Percentiles rank a stretch among this genome's conserved stretches.
These are phyloP conservation scores for Apodemia zela DNA, from an alignment of 2,888 invertebrate genomes.

Conservation along the genomic window DNA sequence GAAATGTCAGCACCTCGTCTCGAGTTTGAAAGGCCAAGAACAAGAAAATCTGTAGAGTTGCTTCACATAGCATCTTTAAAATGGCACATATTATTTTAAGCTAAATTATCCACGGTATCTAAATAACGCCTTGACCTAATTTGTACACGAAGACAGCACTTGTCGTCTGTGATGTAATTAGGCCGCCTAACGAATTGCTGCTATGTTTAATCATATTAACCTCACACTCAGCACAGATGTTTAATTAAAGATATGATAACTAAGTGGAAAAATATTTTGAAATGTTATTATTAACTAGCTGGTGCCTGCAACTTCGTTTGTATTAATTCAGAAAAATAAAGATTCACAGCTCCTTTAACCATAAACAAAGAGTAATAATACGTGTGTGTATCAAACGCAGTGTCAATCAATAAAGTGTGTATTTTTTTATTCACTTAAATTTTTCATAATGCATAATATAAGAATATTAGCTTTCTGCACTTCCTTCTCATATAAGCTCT, in stretches of 20 bases:
- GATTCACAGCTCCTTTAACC: no score
- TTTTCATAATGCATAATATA: no score
- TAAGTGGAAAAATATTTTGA: no score
- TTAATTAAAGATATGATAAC: not conserved
- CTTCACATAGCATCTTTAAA: not conserved
- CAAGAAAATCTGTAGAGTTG: not conserved
- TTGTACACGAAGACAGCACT: slow-evolving; percentile 14
- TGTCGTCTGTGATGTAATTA: slow-evolving; percentile 20
- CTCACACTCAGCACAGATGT: not conserved
- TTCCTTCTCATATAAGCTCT: no score
- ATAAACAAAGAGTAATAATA: no score
- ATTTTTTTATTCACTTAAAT: no score
- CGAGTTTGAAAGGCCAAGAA: not conserved
- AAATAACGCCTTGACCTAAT: slow-evolving; percentile 21
- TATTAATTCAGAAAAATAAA: no score
- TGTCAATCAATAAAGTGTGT: no score
- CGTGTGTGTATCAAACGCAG: no score
- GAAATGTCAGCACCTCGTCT: not conserved
- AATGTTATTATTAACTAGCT: no score
- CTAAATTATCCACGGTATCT: not conserved
- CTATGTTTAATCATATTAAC: not conserved
- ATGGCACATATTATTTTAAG: not conserved
- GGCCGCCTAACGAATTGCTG: slow-evolving; percentile 15
- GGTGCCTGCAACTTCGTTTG: no score
- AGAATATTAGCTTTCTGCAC: no score